These are phyloP conservation scores for Tamandua tetradactyla DNA, from an alignment of 2,797 vertebrate species.

Conservation along the genomic window DNA sequence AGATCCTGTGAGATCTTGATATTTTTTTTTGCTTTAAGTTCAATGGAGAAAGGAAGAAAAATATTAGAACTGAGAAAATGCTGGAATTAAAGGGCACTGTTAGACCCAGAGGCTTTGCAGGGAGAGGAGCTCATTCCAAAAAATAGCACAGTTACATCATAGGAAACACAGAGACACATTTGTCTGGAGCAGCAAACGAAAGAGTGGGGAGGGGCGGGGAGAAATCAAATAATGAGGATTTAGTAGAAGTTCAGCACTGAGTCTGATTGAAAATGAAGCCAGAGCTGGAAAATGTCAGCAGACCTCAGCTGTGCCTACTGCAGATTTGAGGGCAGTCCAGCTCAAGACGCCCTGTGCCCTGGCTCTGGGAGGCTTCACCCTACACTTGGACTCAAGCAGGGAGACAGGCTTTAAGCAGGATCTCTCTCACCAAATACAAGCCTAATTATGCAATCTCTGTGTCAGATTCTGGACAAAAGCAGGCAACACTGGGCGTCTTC, in stretches of 20 bases:
- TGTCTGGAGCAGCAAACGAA: not conserved
- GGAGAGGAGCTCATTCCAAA: not conserved
- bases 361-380: not conserved
- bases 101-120: not conserved
- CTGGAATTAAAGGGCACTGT: not conserved
- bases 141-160: not conserved
- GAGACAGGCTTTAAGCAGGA: not conserved
- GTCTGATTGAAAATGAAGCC: slow-evolving; percentile 19
- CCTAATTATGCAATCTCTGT: not conserved
- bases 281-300: not conserved
- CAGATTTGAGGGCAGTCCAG: not conserved
- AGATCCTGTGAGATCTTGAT: not conserved
- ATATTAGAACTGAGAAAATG: not conserved
- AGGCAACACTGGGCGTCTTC: not conserved
- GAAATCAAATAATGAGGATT: not conserved
- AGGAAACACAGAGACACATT: not conserved
- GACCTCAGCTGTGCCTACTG: not conserved
- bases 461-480: not conserved
- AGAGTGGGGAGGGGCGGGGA: too few relatives aligned
- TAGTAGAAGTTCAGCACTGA: not conserved
- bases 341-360: not conserved
- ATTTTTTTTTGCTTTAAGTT: not conserved
- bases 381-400: not conserved
- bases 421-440: not conserved
- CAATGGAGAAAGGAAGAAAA: not conserved